Evolutionary conservation across 2,888 invertebrate genomes (phyloP).

Genomic region (Pyrrhia umbra): DNA sequence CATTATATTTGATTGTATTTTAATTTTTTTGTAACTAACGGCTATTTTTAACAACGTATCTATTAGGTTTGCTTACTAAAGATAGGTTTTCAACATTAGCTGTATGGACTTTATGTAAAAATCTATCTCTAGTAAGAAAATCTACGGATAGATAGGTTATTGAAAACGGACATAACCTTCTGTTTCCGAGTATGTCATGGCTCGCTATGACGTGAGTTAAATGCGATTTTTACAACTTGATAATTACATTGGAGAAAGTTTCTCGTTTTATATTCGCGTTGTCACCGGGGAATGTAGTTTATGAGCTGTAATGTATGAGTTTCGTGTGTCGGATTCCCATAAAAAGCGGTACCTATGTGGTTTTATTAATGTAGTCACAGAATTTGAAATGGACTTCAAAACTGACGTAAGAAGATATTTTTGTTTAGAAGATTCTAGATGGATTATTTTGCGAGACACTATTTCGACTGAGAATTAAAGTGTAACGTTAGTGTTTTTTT

Average conservation of each 20-base stretch:
- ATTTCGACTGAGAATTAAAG: too few relatives aligned
- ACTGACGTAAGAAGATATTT: slow-evolving; percentile 24
- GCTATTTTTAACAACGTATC: too few relatives aligned
- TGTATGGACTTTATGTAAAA: too few relatives aligned
- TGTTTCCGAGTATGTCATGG: background rate
- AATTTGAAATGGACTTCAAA: slow-evolving; percentile 44
- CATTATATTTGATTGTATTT: too few relatives aligned
- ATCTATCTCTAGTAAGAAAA: too few relatives aligned
- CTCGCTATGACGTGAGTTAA: slow-evolving; percentile 20
- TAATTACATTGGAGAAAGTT: slow-evolving; percentile 56
- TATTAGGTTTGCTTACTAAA: too few relatives aligned
- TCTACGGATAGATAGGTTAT: too few relatives aligned
- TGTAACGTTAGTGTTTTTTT: too few relatives aligned
- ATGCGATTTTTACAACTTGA: slow-evolving; percentile 52
- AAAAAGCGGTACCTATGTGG: slow-evolving; percentile 38
- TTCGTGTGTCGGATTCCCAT: slow-evolving; percentile 40
- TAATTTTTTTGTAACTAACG: too few relatives aligned
- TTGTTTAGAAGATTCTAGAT: too few relatives aligned
- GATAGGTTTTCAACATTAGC: too few relatives aligned
- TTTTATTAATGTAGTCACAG: slow-evolving; percentile 40
- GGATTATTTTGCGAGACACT: too few relatives aligned
- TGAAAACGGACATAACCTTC: slow-evolving; percentile 40
- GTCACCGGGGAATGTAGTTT: slow-evolving; percentile 59
- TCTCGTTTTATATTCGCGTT: slow-evolving; percentile 49
- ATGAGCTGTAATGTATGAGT: slow-evolving; percentile 44